Base-by-base conservation (phyloP, 2,888 invertebrate species). In the Mimumesa dahlbomi region DNA sequence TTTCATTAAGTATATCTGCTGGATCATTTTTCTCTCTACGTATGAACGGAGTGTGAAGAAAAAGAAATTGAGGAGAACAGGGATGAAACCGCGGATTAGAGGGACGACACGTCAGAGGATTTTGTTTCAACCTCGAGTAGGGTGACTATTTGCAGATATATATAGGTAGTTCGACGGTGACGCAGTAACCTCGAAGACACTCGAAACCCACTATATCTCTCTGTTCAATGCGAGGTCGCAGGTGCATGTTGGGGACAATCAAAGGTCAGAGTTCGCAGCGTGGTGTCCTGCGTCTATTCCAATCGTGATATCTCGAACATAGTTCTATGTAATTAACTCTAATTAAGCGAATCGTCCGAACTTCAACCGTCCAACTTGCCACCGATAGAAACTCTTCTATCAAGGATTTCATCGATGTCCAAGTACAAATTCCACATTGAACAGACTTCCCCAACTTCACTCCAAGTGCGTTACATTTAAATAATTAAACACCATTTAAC, bases 251-350 rank as follows among this genome's bases (percentile, higher is more conserved):
- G 46, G n/a, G 18, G n/a, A 13, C 7, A n/a, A 0, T 14, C 25
- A 66, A 76, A 79, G 79, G 68, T 73, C 53, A 53, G 38, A 71
- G 66, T 73, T 69, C 45, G 40, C 2, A 40, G 49, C 6, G 19
- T n/a, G 52, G 16, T 46, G 40, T n/a, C 54, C 50, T 43, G 54
- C 14, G 22, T 56, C 38, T 45, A 14, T 21, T 0, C 43, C 14
- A 45, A 48, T 57, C 40, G 40, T 43, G 61, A 63, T 40, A 46
- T 50, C 25, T 25, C 22, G 16, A 18, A 25, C 16, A 36, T 61
- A 66, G 38, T 22, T 72, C 31, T 7, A 40, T 13, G 38, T 50
- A 75, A 76, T 66, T 76, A 66, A 29, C 34, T 63, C 21, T 69
- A 73, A 76, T 76, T 73, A 73, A 69, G 29, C 59, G 22, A 61